Evolutionary conservation across 2,113 vertebrate species (phyloP), one percentile per base, ranked within the genome.

Genomic region (Rhodinocichla rosea): DNA sequence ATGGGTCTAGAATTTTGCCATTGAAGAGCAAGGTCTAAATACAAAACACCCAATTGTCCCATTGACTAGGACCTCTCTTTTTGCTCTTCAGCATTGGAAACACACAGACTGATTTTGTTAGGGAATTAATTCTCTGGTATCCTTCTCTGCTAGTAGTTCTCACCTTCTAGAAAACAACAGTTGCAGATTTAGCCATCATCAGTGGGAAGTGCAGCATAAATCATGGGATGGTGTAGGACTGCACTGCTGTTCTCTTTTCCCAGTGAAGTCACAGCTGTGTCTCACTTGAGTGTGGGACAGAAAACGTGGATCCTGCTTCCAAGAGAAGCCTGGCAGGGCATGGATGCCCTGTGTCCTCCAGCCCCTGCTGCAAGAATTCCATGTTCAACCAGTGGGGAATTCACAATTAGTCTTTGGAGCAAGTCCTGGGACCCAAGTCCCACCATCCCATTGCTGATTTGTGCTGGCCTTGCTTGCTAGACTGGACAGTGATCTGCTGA

Each of bases 151-250:
- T 68, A 78, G 64, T 44, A 50, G 73, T 64, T 88, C 62, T 44
- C 60, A 70, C 50, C 87, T 92, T 89, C 68, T 63, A 15, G 45
- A 83, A 88, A 83, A 30, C 19, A 89, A 28, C 35, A 68, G 60
- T 63, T 89, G 81, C 81, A 82, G 62, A 79, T 92, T 84, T 71
- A 75, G 30, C 56, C 56, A 62, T 92, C 30, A 30, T 55, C 62
- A 37, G 30, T 56, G 78, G 40, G 57, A 71, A 76, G n/a, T n/a
- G n/a, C 19, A 12, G 68, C 27, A 18, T 42, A 28, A 27, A 10
- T 49, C 21, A 10, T 13, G 11, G 15, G 35, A 7, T 45, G 32
- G 40, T 44, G 24, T 37, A 64, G 88, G 44, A 30, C 52, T 87
- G 70, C 37, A 15, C 26, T 74, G 35, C 87, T 4, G 0, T 56